phyloP scores from a whole-genome alignment of 2,888 invertebrate genomes.

The Eumerus sabulonum region DNA sequence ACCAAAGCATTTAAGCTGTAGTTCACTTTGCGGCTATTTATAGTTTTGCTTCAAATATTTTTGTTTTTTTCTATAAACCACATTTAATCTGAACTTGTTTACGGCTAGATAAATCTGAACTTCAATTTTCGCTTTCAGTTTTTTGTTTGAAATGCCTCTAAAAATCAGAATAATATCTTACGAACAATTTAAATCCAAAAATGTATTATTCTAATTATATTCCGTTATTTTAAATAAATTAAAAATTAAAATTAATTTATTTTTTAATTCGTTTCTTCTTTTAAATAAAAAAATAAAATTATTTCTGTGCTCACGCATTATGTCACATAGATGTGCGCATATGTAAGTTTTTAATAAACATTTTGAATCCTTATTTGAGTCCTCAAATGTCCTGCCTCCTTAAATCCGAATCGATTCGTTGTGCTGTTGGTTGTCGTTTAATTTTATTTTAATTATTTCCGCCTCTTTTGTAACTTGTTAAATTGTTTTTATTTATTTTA shows the following conservation, averaged over 20 bases:
- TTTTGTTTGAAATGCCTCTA: neutral
- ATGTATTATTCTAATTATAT: conserved; percentile 15
- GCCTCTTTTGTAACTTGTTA: conserved; percentile 12
- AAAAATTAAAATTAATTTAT: conserved; percentile 28
- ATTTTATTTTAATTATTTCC: conserved; percentile 26
- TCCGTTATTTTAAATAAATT: conserved; percentile 19
- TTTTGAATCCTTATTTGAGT: conserved; percentile 29
- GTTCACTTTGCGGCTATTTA: neutral
- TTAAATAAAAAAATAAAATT: conserved; percentile 35
- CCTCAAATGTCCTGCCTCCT: conserved; percentile 4
- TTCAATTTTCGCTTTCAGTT: conserved; percentile 4
- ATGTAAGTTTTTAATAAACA: conserved; percentile 64
- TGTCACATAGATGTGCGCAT: conserved; percentile 69
- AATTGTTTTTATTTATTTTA: conserved; percentile 2
- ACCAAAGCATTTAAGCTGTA: neutral
- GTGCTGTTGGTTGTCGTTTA: conserved; percentile 42
- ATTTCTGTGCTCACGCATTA: conserved; percentile 67
- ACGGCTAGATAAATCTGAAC: conserved; percentile 6
- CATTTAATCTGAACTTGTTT: conserved; percentile 18
- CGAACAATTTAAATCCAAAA: too few species aligned
- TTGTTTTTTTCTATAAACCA: conserved; percentile 12
- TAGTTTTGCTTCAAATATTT: neutral
- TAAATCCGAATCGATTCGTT: neutral
- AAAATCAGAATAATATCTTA: too few species aligned
- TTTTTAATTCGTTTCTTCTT: conserved; percentile 41